Conservation (phyloP, 2,113 vertebrate genomes). For the Progne subis region DNA sequence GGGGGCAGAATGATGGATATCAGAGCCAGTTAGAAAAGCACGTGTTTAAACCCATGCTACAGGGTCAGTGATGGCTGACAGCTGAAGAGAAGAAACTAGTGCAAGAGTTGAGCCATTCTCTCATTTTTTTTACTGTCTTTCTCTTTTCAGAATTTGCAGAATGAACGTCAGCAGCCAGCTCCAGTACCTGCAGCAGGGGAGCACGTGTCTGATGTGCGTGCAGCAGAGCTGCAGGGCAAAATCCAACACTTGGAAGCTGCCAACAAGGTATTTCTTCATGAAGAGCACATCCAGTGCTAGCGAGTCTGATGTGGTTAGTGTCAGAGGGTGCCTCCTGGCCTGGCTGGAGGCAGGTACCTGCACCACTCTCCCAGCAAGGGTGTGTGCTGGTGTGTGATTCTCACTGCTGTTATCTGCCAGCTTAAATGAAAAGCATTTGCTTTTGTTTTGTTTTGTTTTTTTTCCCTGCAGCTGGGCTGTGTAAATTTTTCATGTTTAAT, state of each 20-base stretch:
- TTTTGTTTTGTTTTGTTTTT: background rate
- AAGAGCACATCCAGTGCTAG: background rate
- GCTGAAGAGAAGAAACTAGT: background rate
- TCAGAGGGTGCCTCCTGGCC: background rate
- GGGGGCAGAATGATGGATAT: accelerated
- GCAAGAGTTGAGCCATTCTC: background rate
- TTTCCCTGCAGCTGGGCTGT: background rate
- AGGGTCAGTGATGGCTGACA: background rate
- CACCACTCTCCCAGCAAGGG: background rate
- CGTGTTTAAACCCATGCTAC: background rate
- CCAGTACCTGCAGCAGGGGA: slow-evolving; percentile 62
- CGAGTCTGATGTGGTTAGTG: background rate
- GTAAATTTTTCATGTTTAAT: background rate
- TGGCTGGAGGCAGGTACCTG: background rate
- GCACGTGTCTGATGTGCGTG: slow-evolving; percentile 62
- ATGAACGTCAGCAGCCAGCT: slow-evolving; percentile 49
- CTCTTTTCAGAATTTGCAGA: slow-evolving; percentile 10
- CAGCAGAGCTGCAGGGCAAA: slow-evolving; percentile 81
- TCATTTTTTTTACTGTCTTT: background rate
- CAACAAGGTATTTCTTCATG: slow-evolving; percentile 82
- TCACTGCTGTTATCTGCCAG: background rate
- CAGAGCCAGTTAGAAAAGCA: background rate
- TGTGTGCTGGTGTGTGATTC: background rate
- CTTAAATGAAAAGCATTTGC: background rate
- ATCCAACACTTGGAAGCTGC: slow-evolving; percentile 78